Evolutionary conservation across 2,113 vertebrate species (phyloP), one percentile per base, ranked within the genome.

Genomic region (Megalops atlanticus): DNA sequence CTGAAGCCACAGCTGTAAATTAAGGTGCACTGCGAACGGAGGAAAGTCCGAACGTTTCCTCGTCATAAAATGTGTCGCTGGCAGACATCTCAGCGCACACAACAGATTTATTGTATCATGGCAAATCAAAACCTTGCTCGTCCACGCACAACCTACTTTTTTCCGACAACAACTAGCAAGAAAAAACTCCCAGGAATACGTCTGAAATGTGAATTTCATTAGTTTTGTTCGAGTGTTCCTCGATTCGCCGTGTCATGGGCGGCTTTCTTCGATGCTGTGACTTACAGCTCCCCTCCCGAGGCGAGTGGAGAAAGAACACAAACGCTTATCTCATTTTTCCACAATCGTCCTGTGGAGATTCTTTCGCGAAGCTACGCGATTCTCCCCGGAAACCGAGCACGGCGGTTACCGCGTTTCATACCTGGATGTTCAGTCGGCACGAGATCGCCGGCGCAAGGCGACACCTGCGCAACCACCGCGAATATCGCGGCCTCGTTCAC

Each of bases 291-390:
- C 77, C 83, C 81, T 84, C 84, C 86, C 77, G 69, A 58, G n/a
- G 83, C 75, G 52, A 78, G n/a, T 21, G 15, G 52, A 77, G 68
- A 78, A 77, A 86, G 81, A 78, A 86, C 81, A 90, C 85, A 77
- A 84, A 82, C 83, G 87, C 84, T 83, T 88, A 89, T 88, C 83
- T 86, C 83, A 82, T 87, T 80, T 84, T 89, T 89, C 81, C 83
- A 88, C 86, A 87, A 88, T 81, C 83, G 87, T 87, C 83, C 83
- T 79, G 40, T 84, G 68, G 76, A 78, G 73, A 82, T 76, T 68
- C 8, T 1, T 41, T 77, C 81, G 49, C 82, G 35, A 10, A 18
- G 35, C 76, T 43, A 70, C 81, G 84, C 80, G 76, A 85, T 78
- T 75, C 69, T 77, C 64, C 83, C 82, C 83, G 68, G 27, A 38